Evolutionary conservation across 2,888 invertebrate genomes (phyloP).

Genomic region (Epicampocera succincta): DNA sequence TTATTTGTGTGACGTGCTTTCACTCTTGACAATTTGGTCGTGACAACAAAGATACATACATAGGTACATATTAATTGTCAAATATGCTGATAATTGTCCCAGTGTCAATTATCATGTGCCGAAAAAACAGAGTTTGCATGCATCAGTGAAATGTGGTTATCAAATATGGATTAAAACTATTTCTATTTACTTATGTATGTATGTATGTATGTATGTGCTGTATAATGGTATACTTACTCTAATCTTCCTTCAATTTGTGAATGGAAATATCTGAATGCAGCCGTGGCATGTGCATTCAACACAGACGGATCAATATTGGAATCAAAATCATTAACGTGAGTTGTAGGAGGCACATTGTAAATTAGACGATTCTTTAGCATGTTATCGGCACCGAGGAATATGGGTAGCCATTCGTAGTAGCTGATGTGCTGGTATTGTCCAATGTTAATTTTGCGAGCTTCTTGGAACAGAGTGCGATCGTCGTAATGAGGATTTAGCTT

Average conservation of each 20-base stretch:
- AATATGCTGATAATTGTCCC: no score
- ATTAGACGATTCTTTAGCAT: constrained; percentile 81
- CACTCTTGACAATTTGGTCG: no score
- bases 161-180: no score
- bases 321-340: constrained; percentile 83
- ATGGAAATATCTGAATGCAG: constrained; percentile 86
- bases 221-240: constrained; percentile 79
- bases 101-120: no score
- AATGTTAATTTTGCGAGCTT: constrained; percentile 82
- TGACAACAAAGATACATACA: no score
- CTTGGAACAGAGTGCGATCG: constrained; percentile 83
- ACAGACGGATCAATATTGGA: constrained; percentile 83
- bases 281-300: constrained; percentile 85
- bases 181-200: no score
- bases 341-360: constrained; percentile 77
- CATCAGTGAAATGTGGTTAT: no score
- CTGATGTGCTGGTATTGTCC: constrained; percentile 83
- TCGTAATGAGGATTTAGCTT: constrained; percentile 83
- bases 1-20: no score
- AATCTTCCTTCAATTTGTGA: constrained; percentile 83
- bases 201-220: no score
- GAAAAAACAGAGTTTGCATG: no score
- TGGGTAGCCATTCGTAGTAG: constrained; percentile 83
- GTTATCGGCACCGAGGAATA: constrained; percentile 81
- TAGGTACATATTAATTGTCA: no score